These are phyloP conservation scores for Lophotriccus pileatus DNA, from an alignment of 2,797 vertebrate genomes.

Conservation along the genomic window DNA sequence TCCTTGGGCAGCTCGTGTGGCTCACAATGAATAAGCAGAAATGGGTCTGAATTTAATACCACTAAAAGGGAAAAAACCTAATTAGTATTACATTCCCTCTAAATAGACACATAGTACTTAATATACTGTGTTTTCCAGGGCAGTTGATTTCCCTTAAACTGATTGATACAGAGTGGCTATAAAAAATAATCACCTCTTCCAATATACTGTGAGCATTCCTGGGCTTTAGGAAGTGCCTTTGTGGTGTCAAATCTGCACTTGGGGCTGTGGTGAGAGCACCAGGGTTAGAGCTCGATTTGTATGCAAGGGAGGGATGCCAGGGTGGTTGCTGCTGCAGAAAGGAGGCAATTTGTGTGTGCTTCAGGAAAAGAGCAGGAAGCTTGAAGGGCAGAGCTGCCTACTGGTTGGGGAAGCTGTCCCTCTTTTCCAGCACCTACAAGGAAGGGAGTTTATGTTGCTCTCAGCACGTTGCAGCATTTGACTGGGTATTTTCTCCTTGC, in stretches of 20 bases:
- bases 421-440: background rate
- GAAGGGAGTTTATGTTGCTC: background rate
- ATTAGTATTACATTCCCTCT: background rate
- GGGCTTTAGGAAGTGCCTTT: background rate
- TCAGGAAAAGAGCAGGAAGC: background rate
- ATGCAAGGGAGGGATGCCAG: rapidly evolving
- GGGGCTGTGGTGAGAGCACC: background rate
- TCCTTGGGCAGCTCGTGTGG: background rate
- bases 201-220: rapidly evolving
- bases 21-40: background rate
- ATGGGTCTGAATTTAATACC: background rate
- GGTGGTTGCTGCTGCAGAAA: background rate
- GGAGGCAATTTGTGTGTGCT: background rate
- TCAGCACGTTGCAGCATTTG: background rate
- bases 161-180: background rate
- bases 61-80: background rate
- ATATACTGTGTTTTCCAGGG: background rate
- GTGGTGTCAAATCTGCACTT: background rate
- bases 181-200: background rate
- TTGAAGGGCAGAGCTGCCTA: background rate
- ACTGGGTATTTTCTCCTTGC: rapidly evolving
- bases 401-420: background rate
- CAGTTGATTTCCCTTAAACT: background rate
- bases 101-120: background rate
- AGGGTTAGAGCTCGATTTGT: background rate